phyloP scores from a whole-genome alignment of 2,888 invertebrate species.

The Ophion obscuratus region DNA sequence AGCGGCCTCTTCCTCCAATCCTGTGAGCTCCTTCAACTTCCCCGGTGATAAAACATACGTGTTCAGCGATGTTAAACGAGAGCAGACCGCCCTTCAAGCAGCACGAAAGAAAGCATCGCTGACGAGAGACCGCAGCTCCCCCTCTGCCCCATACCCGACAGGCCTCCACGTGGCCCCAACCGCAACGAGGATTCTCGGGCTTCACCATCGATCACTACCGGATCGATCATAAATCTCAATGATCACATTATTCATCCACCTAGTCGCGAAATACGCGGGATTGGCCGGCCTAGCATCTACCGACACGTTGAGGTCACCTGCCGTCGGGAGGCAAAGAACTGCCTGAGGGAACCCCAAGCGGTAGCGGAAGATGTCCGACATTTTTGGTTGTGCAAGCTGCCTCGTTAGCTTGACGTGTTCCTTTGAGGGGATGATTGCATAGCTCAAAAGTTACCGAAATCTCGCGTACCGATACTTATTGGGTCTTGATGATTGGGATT shows the following conservation, averaged over 20 bases:
- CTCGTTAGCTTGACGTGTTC: too few relatives aligned
- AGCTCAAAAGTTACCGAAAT: too few relatives aligned
- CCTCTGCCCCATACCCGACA: not conserved
- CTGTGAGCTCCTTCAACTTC: not conserved
- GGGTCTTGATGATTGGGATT: too few relatives aligned
- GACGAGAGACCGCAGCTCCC: slow-evolving; percentile 9
- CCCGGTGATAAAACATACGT: slow-evolving; percentile 64
- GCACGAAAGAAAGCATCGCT: slow-evolving; percentile 35
- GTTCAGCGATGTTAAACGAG: slow-evolving; percentile 39
- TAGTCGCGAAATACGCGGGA: not conserved
- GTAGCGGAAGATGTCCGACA: too few relatives aligned
- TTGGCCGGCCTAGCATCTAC: not conserved
- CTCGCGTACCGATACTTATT: too few relatives aligned
- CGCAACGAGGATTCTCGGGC: slow-evolving; percentile 25
- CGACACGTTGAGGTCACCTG: not conserved
- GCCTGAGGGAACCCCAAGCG: too few relatives aligned
- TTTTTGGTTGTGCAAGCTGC: too few relatives aligned
- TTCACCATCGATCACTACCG: slow-evolving; percentile 69
- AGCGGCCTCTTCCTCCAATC: not conserved
- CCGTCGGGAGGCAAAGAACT: too few relatives aligned
- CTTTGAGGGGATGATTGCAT: too few relatives aligned
- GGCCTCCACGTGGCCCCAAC: slow-evolving; percentile 9
- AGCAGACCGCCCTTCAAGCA: slow-evolving; percentile 45
- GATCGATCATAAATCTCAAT: slow-evolving; percentile 62
- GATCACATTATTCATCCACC: slow-evolving; percentile 30